phyloP scores from a whole-genome alignment of 2,113 vertebrate species.

The Salvator merianae region DNA sequence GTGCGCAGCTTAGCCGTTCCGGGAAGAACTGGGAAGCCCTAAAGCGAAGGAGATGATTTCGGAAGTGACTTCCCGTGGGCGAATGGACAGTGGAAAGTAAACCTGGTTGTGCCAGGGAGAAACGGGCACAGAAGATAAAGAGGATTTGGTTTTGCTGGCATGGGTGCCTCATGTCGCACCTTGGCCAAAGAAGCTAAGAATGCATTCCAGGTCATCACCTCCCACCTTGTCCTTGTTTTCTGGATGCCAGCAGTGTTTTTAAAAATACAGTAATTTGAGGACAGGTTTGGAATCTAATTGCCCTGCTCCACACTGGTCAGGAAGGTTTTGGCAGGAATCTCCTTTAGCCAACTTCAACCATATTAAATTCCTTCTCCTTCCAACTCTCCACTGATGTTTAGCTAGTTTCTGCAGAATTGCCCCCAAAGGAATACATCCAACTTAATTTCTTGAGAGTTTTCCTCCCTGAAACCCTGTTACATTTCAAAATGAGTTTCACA shows the following conservation, averaged over 20 bases:
- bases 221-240: neutral
- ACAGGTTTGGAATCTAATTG: neutral
- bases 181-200: neutral
- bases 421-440: neutral
- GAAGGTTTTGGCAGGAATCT: neutral
- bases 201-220: neutral
- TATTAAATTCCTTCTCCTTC: neutral
- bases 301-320: neutral
- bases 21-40: neutral
- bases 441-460: neutral
- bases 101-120: neutral
- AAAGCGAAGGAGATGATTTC: neutral
- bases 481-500: neutral
- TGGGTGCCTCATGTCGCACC: too few relatives aligned
- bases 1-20: constrained; percentile 5
- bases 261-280: neutral
- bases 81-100: neutral
- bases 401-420: neutral
- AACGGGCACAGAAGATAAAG: too few relatives aligned
- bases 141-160: too few relatives aligned
- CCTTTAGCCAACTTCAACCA: neutral
- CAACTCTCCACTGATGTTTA: neutral
- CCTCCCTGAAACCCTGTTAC: neutral
- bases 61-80: too few relatives aligned
- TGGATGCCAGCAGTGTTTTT: neutral